Evolutionary conservation across 2,888 invertebrate genomes (phyloP).

Genomic region (Caenorhabditis plicata): DNA sequence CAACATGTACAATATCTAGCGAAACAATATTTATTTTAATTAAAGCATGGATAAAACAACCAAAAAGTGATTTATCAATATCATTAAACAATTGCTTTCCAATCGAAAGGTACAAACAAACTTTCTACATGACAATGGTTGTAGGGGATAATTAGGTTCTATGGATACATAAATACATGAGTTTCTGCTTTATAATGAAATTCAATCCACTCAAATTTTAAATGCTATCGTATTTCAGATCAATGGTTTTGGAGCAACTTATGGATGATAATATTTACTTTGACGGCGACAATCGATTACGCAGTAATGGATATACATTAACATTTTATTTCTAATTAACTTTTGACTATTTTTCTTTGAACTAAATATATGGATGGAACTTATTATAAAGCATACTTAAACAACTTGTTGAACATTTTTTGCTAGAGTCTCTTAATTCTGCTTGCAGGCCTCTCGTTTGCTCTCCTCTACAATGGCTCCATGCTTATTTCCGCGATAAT

Average conservation of each 20-base stretch:
- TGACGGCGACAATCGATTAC: constrained; percentile 1
- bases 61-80: constrained; percentile 33
- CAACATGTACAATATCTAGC: constrained; percentile 30
- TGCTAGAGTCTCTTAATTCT: too few species aligned
- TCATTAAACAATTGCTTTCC: constrained; percentile 33
- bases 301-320: constrained; percentile 2
- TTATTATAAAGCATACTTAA: too few species aligned
- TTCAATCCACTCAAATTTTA: too few species aligned
- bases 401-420: too few species aligned
- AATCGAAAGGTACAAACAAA: constrained; percentile 13
- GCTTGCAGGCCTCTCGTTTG: too few species aligned
- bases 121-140: too few species aligned
- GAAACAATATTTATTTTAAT: constrained; percentile 20
- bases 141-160: too few species aligned
- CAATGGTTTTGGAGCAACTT: constrained; percentile 5
- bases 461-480: too few species aligned
- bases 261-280: constrained; percentile 7
- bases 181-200: not conserved
- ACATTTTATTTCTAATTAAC: constrained; percentile 3
- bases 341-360: not conserved
- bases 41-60: constrained; percentile 22
- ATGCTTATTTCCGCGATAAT: constrained; percentile 50
- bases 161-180: not conserved
- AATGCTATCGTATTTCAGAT: constrained; percentile 5
- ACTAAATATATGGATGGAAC: too few species aligned